Evolutionary conservation across 2,113 vertebrate species (phyloP), one percentile per base, ranked within the genome.

Genomic region (Burhinus bistriatus): DNA sequence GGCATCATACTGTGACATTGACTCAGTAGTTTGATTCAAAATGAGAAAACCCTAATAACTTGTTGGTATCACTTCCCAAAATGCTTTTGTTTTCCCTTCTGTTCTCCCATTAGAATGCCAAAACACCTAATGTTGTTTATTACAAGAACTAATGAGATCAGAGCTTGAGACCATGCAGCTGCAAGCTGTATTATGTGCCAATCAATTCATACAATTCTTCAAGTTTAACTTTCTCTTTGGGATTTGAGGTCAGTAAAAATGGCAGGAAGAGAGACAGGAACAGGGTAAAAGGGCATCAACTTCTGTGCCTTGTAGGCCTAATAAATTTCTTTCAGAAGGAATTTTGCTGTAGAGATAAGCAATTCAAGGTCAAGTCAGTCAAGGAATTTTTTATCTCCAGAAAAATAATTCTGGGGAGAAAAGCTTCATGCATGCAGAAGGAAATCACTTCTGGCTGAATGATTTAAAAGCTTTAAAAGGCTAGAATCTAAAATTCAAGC

Each of bases 381-480:
- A 76, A 3, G 0, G 65, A 83, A 75, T 93, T 90, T 79, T 72
- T 5, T 92, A 47, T 90, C 36, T 96, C 58, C 45, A 51, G 66
- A 87, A 91, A 44, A 77, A 12, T 86, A 90, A 92, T 86, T 92
- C 76, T 62, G 83, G 20, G 1, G 11, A 85, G 59, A 51, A 87
- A 92, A 90, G 10, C 25, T 88, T 85, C 45, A 83, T 64, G 77
- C 72, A 47, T 92, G 62, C 34, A 90, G 66, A 91, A 93, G 11
- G 23, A 86, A 91, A 90, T 88, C 1, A 73, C 15, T 97, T 95
- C 58, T 90, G 55, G 25, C 15, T 77, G 90, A 96, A 90, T 95
- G 75, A 72, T 54, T 94, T 93, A 86, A 95, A 94, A 83, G 58
- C 75, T 90, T 93, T 81, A 69, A 92, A 88, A 90, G 54, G 45